Percentiles rank a stretch among this genome's conserved stretches.
These are phyloP conservation scores for Speoplatyrhinus poulsoni DNA, from an alignment of 2,113 vertebrate species.

Conservation along the genomic window DNA sequence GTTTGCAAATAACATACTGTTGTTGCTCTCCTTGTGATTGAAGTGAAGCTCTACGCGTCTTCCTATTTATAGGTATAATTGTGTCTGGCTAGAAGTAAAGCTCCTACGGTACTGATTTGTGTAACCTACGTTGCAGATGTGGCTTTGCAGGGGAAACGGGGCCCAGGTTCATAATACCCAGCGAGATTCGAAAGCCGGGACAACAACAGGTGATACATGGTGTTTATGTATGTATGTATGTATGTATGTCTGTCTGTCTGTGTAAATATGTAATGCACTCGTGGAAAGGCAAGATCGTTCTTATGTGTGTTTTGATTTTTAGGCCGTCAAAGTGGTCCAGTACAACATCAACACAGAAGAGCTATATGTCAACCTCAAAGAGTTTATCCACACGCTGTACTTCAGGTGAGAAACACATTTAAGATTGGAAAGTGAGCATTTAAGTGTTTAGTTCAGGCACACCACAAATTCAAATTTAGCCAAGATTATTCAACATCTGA, in stretches of 20 bases:
- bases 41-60: neutral
- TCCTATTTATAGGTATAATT: neutral
- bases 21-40: neutral
- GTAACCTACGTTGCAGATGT: slow-evolving; percentile 78
- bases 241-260: too few species aligned
- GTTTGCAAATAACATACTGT: neutral
- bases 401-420: slow-evolving; percentile 82
- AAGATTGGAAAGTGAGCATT: too few species aligned
- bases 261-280: neutral
- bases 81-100: neutral
- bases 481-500: too few species aligned
- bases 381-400: slow-evolving; percentile 96
- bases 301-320: slow-evolving; percentile 47
- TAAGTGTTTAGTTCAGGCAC: too few species aligned
- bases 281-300: neutral
- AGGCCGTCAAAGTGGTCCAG: slow-evolving; percentile 93
- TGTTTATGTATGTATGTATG: neutral
- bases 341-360: slow-evolving; percentile 98
- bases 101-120: neutral
- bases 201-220: slow-evolving; percentile 70
- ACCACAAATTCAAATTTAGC: too few species aligned
- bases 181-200: slow-evolving; percentile 89
- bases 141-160: slow-evolving; percentile 98
- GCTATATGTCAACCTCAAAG: slow-evolving; percentile 93
- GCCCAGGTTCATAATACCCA: slow-evolving; percentile 96